A percentile compares a stretch with the other conserved stretches of the same genome.
phyloP scores from a whole-genome alignment of 2,888 invertebrate species.

The Melanargia galathea region DNA sequence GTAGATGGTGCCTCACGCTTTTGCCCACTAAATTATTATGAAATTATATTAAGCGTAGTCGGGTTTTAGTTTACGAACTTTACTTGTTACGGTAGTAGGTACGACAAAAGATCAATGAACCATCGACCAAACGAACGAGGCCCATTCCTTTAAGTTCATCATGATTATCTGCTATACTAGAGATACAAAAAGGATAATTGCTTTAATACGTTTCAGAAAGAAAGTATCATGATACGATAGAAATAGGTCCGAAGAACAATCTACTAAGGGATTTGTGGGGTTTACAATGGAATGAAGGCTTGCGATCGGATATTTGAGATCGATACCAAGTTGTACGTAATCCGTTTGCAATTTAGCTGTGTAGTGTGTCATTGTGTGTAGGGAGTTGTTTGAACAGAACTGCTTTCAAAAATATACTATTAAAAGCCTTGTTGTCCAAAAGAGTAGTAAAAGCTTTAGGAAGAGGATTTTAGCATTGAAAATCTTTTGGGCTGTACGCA shows the following conservation, averaged over 20 bases:
- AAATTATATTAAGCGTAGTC: too few species aligned
- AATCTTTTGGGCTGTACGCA: too few species aligned
- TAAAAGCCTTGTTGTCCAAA: neutral
- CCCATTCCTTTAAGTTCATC: too few species aligned
- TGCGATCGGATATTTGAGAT: conserved; percentile 36
- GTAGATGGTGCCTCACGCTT: too few species aligned
- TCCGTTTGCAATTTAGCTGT: conserved; percentile 31
- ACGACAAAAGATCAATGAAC: too few species aligned
- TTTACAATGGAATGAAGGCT: conserved; percentile 34
- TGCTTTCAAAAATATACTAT: neutral
- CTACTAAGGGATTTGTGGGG: conserved; percentile 32
- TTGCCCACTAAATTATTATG: too few species aligned
- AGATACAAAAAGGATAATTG: conserved; percentile 3
- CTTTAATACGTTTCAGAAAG: conserved; percentile 13
- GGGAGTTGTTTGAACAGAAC: conserved; percentile 3
- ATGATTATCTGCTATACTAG: too few species aligned
- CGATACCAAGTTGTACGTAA: conserved; percentile 31
- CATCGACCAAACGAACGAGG: too few species aligned
- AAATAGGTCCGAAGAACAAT: conserved; percentile 22
- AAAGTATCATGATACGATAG: neutral
- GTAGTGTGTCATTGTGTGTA: neutral
- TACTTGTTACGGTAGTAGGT: too few species aligned
- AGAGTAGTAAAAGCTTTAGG: too few species aligned
- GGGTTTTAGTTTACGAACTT: too few species aligned
- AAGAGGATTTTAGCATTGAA: too few species aligned